A percentile compares a stretch with the other conserved stretches of the same genome.
These are phyloP conservation scores for Albula goreensis DNA, from an alignment of 2,113 vertebrate species.

Conservation along the genomic window DNA sequence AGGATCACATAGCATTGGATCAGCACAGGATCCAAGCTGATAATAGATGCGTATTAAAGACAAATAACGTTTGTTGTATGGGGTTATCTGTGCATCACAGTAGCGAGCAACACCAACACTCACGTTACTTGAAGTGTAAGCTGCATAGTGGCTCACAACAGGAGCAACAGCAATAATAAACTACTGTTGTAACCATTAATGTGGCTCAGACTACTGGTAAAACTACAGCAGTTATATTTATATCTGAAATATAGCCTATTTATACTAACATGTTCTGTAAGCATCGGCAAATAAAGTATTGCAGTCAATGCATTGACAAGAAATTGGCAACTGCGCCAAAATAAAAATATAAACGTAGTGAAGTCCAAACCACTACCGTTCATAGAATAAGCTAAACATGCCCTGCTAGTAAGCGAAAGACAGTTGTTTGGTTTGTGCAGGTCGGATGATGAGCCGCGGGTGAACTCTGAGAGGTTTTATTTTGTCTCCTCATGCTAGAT, in stretches of 20 bases:
- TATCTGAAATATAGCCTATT: too few relatives aligned
- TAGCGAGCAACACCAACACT: neutral
- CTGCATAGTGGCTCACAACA: neutral
- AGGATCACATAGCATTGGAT: neutral
- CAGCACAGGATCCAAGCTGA: neutral
- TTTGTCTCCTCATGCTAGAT: neutral
- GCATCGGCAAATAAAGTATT: too few relatives aligned
- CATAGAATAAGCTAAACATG: neutral
- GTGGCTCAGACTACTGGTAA: neutral
- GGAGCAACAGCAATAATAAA: neutral
- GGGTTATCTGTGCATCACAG: neutral
- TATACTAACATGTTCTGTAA: too few relatives aligned
- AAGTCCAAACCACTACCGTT: neutral
- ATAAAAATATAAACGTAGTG: too few relatives aligned
- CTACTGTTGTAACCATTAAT: neutral
- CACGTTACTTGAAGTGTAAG: neutral
- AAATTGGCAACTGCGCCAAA: too few relatives aligned
- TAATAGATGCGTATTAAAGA: neutral
- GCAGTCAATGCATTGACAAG: too few relatives aligned
- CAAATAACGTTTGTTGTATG: neutral
- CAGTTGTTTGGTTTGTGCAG: neutral
- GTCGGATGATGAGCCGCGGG: neutral
- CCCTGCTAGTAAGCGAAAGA: too few relatives aligned
- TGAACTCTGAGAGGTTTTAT: neutral
- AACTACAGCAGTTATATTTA: too few relatives aligned